phyloP scores from a whole-genome alignment of 2,797 vertebrate species.

The Macropus fuliginosus region DNA sequence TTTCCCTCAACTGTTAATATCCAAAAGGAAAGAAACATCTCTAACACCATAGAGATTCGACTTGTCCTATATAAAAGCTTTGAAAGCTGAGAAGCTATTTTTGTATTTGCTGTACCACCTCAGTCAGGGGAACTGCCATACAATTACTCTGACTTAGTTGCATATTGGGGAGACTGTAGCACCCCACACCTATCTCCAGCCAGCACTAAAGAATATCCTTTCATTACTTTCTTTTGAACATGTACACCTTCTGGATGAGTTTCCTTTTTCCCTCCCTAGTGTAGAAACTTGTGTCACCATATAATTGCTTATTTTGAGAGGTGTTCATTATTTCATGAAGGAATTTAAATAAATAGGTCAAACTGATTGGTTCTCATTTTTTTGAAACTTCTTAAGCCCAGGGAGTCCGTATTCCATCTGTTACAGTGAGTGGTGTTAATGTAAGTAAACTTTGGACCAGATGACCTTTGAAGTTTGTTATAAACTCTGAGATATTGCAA shows the following conservation, averaged over 20 bases:
- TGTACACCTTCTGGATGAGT: background rate
- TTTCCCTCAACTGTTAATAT: background rate
- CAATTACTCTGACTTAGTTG: background rate
- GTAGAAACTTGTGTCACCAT: background rate
- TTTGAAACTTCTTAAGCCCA: background rate
- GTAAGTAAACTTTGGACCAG: background rate
- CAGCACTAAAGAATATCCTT: background rate
- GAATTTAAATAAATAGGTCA: background rate
- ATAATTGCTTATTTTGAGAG: background rate
- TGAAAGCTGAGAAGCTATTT: background rate
- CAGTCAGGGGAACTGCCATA: background rate
- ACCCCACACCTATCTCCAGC: background rate
- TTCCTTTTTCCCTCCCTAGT: background rate
- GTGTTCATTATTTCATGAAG: background rate
- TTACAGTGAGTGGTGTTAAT: background rate
- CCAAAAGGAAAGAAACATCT: background rate
- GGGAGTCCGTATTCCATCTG: background rate
- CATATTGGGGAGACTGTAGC: background rate
- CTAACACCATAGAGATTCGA: background rate
- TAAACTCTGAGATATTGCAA: too few species aligned
- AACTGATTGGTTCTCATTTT: background rate
- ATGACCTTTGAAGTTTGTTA: background rate
- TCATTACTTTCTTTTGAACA: background rate
- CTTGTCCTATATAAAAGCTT: background rate
- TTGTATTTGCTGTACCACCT: background rate